Conservation (phyloP, 2,888 invertebrate genomes). For the Gnatocerus cornutus region DNA sequence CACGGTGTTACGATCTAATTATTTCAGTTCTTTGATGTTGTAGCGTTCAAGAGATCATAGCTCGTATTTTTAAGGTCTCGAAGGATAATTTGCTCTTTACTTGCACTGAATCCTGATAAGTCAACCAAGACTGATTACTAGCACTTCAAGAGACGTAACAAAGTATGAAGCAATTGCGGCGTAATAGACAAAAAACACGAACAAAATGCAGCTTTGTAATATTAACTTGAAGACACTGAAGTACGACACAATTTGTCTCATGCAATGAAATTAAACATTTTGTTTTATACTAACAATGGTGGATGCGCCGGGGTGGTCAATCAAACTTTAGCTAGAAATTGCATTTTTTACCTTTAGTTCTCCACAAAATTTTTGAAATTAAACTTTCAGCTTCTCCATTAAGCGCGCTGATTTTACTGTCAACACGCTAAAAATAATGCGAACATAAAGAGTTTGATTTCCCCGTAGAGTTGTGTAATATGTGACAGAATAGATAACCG, state of each 20-base stretch:
- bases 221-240: too few species aligned
- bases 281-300: too few species aligned
- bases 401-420: not conserved
- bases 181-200: too few species aligned
- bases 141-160: too few species aligned
- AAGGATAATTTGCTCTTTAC: not conserved
- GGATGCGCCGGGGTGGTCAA: too few species aligned
- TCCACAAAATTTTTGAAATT: too few species aligned
- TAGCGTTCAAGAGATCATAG: conserved; percentile 11
- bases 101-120: conserved; percentile 3
- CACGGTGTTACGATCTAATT: conserved; percentile 21
- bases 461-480: conserved; percentile 7
- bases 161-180: too few species aligned
- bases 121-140: not conserved
- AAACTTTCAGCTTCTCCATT: not conserved
- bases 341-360: too few species aligned
- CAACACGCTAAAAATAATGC: not conserved
- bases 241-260: too few species aligned
- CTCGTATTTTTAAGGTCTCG: not conserved
- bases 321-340: too few species aligned
- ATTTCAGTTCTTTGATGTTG: conserved; percentile 32
- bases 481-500: conserved; percentile 4
- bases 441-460: conserved; percentile 26
- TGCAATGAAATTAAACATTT: too few species aligned
- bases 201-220: too few species aligned